Conservation (phyloP, 2,113 vertebrate species). For the Nibea coibor region DNA sequence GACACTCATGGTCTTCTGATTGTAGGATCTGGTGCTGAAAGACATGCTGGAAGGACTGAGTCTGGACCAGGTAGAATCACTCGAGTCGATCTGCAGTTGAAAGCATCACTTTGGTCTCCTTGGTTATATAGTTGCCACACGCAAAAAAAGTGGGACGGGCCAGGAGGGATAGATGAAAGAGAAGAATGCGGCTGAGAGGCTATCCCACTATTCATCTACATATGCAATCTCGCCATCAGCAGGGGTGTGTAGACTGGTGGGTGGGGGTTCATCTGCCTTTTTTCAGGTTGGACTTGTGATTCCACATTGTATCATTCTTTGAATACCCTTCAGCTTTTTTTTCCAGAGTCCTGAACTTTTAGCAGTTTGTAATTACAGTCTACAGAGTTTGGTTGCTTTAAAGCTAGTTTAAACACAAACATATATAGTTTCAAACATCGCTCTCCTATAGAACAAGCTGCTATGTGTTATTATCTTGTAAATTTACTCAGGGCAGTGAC, state of each 20-base stretch:
- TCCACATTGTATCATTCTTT: conserved; percentile 67
- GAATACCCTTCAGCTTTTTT: not conserved
- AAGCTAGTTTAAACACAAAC: conserved; percentile 3
- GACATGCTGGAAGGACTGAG: conserved; percentile 72
- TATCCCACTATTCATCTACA: conserved; percentile 14
- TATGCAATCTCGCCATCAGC: conserved; percentile 56
- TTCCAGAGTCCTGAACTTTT: not conserved
- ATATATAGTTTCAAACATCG: not conserved
- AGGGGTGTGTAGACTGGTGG: conserved; percentile 39
- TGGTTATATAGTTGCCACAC: conserved; percentile 64
- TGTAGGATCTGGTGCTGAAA: conserved; percentile 42
- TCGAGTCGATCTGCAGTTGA: conserved; percentile 67
- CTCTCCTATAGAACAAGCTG: not conserved
- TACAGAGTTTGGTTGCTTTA: not conserved
- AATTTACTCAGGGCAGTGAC: conserved; percentile 47
- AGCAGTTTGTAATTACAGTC: not conserved
- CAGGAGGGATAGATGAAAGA: conserved; percentile 3
- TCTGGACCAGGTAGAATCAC: conserved; percentile 40
- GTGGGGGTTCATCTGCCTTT: not conserved
- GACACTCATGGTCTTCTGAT: conserved; percentile 69
- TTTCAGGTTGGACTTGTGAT: conserved; percentile 65
- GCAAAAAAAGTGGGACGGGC: conserved; percentile 61
- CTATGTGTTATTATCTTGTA: not conserved
- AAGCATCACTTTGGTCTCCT: conserved; percentile 31
- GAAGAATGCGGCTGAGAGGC: conserved; percentile 59